Evolutionary conservation across 2,888 invertebrate species (phyloP).

Genomic region (Drosophila meridionalis): DNA sequence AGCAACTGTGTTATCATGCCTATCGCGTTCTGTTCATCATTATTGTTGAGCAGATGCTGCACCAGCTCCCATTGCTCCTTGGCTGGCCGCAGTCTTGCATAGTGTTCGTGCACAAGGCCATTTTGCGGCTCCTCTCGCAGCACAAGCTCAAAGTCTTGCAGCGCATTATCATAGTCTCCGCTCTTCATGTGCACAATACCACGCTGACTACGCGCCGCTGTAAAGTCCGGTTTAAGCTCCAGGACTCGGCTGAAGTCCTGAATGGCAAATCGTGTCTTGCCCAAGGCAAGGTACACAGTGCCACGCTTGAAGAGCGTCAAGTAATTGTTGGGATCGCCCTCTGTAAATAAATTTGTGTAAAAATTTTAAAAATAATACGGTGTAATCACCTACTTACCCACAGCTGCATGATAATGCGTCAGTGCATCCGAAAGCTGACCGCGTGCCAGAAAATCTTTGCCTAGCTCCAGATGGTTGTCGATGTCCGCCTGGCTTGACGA

Average conservation of each 20-base stretch:
- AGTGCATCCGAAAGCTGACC: conserved; percentile 98
- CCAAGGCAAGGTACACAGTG: conserved; percentile 97
- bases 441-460: conserved; percentile 94
- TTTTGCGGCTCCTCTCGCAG: conserved; percentile 91
- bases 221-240: conserved; percentile 97
- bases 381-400: conserved; percentile 88
- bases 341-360: conserved; percentile 85
- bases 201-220: conserved; percentile 92
- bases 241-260: conserved; percentile 97
- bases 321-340: conserved; percentile 98
- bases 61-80: conserved; percentile 88
- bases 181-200: conserved; percentile 96
- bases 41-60: conserved; percentile 87
- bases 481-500: conserved; percentile 90
- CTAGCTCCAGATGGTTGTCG: conserved; percentile 96
- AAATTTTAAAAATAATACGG: neutral
- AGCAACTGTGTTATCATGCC: conserved; percentile 88
- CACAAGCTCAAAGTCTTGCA: conserved; percentile 93
- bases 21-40: conserved; percentile 87
- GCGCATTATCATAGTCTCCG: conserved; percentile 93
- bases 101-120: conserved; percentile 90
- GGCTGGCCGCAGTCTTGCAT: conserved; percentile 88
- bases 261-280: conserved; percentile 97
- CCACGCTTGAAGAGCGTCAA: conserved; percentile 98
- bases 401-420: conserved; percentile 98